phyloP scores from a whole-genome alignment of 2,888 invertebrate species.

The Palloptera scutellata region DNA sequence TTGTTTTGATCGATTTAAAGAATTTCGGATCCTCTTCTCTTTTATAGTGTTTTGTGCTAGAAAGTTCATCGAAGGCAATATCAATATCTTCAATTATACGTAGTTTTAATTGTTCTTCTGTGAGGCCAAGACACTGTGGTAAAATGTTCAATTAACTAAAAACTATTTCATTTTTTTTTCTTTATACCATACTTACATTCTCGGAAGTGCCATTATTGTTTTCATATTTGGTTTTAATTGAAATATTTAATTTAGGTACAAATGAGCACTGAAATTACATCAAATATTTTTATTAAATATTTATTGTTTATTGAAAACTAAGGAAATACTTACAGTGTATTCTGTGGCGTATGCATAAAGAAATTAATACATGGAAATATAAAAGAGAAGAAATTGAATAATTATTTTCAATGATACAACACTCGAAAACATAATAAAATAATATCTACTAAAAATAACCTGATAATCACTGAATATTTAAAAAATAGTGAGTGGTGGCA shows the following conservation, averaged over 20 bases:
- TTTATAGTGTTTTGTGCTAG: conserved; percentile 84
- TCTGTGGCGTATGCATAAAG: conserved; percentile 62
- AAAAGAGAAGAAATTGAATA: conserved; percentile 16
- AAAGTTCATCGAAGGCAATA: conserved; percentile 86
- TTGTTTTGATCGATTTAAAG: conserved; percentile 82
- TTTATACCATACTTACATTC: conserved; percentile 84
- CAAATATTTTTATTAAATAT: background rate
- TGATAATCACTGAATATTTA: too few relatives aligned
- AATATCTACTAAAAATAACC: too few relatives aligned
- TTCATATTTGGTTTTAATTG: conserved; percentile 89
- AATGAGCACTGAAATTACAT: conserved; percentile 82
- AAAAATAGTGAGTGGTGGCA: too few relatives aligned
- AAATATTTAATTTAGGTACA: conserved; percentile 83
- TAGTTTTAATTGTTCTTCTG: conserved; percentile 75
- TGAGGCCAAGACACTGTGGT: conserved; percentile 77
- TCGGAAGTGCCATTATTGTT: conserved; percentile 87
- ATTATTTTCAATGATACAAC: background rate
- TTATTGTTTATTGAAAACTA: conserved; percentile 36
- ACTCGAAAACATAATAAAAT: too few relatives aligned
- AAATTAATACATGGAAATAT: conserved; percentile 12
- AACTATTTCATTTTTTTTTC: background rate
- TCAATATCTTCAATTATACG: conserved; percentile 83
- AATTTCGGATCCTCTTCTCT: conserved; percentile 87
- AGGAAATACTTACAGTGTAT: conserved; percentile 73
- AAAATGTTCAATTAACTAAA: background rate